Base-by-base conservation (phyloP, 2,113 vertebrate genomes). In the Nesogale talazaci region DNA sequence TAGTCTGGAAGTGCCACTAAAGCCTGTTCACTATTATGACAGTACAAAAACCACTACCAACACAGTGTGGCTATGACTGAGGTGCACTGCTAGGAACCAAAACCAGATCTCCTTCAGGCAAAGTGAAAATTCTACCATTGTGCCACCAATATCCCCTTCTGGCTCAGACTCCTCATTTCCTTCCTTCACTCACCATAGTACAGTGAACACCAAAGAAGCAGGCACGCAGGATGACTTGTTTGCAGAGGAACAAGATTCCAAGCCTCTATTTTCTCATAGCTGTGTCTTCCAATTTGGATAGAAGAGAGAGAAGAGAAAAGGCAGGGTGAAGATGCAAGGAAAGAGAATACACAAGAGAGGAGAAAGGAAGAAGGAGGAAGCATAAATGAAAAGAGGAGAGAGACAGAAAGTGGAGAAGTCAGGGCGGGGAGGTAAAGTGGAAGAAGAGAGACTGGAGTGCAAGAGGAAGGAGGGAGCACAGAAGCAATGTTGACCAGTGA, bases 401-500 rank as follows among this genome's bases (percentile, higher is more conserved):
- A 36, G 70, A 40, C 63, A 15, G 29, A 8, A 27, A 7, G 16
- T 7, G 16, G n/a, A 10, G 46, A 52, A 52, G 46, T 52, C 46
- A 52, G 6, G 22, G 4, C 16, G 23, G 40, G 19, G 20, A 4
- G 46, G 46, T 52, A 52, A 52, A 52, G 9, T 14, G 2, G 2
- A 25, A 27, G 6, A n/a, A 82, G n/a, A 11, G 34, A n/a, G 16
- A 1, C 3, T 5, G n/a, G n/a, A 12, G 0, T 12, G 20, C 22
- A 4, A 29, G 25, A 36, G 40, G 3, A 25, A 25, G 15, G 17
- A 10, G 12, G 15, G 23, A 65, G 29, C 22, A 52, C 36, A 34
- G 12, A 80, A 20, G 8, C 31, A 0, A 40, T 1, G 15, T 19
- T 2, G 23, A 29, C 16, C 1, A 40, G 46, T 59, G 14, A 16